Conservation (phyloP, 2,888 invertebrate species). For the Polymixis flavicincta region DNA sequence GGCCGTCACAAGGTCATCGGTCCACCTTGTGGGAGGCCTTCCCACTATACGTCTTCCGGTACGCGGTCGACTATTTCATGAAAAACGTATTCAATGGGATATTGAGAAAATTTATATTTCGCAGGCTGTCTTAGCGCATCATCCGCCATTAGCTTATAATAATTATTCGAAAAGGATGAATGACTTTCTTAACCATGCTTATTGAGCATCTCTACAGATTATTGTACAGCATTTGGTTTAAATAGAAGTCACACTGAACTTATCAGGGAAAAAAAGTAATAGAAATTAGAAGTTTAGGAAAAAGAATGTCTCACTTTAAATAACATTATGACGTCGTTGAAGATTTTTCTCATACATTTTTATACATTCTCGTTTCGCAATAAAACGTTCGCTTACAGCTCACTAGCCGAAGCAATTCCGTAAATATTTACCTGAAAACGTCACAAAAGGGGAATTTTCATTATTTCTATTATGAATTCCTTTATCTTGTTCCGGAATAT, state of each 20-base stretch:
- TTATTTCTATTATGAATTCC: slow-evolving; percentile 47
- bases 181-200: no score
- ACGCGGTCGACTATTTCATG: no score
- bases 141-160: no score
- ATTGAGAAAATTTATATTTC: no score
- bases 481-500: slow-evolving; percentile 17
- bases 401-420: slow-evolving; percentile 15
- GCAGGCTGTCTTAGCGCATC: no score
- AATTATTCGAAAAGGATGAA: no score
- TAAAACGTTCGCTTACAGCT: slow-evolving; percentile 9
- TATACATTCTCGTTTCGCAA: slow-evolving; percentile 6
- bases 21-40: no score
- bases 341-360: not conserved
- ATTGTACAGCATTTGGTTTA: not conserved
- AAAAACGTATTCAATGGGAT: no score
- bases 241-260: not conserved
- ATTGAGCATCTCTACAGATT: no score
- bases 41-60: no score
- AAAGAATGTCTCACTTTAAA: not conserved
- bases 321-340: not conserved
- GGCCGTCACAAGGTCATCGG: no score
- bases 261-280: not conserved
- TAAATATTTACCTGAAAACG: slow-evolving; percentile 37
- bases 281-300: not conserved
- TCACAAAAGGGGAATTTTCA: slow-evolving; percentile 43